phyloP scores from a whole-genome alignment of 2,888 invertebrate genomes.

The Ptychoptera albimana region DNA sequence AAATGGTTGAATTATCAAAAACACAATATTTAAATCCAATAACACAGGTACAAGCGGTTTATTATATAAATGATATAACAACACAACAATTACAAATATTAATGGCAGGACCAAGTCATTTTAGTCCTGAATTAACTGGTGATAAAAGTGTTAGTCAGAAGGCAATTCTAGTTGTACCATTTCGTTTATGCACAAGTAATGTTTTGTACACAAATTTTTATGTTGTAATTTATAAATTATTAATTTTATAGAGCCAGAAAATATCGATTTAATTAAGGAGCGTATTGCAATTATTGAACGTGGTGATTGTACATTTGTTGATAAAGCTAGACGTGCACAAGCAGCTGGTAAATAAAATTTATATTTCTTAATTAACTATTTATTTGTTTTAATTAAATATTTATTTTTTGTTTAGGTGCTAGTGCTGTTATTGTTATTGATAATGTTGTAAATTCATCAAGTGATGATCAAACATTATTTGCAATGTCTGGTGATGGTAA shows the following conservation, averaged over 20 bases:
- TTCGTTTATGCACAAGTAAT: constrained; percentile 38
- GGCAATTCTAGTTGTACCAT: constrained; percentile 49
- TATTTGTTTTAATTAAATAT: background rate
- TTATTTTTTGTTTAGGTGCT: constrained; percentile 34
- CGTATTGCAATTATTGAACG: constrained; percentile 76
- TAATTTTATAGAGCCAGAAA: constrained; percentile 31
- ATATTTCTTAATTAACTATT: background rate
- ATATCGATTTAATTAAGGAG: constrained; percentile 42
- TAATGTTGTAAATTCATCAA: constrained; percentile 60
- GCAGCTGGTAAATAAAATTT: constrained; percentile 34
- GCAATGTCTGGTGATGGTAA: constrained; percentile 92
- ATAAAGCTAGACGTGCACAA: constrained; percentile 77
- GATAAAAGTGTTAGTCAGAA: constrained; percentile 47
- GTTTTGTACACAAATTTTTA: background rate
- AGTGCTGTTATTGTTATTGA: constrained; percentile 73
- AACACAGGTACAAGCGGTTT: constrained; percentile 31
- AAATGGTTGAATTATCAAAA: constrained; percentile 84
- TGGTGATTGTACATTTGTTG: constrained; percentile 90
- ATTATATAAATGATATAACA: constrained; percentile 24
- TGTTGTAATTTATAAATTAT: background rate
- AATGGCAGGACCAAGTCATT: constrained; percentile 80
- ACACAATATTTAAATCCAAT: constrained; percentile 35
- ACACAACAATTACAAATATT: constrained; percentile 20
- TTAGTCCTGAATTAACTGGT: constrained; percentile 59
- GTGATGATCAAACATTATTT: constrained; percentile 67